These are phyloP conservation scores for Holothuria glaberrima DNA, from an alignment of 35 echinoderm and acorn worm species.

Conservation along the genomic window DNA sequence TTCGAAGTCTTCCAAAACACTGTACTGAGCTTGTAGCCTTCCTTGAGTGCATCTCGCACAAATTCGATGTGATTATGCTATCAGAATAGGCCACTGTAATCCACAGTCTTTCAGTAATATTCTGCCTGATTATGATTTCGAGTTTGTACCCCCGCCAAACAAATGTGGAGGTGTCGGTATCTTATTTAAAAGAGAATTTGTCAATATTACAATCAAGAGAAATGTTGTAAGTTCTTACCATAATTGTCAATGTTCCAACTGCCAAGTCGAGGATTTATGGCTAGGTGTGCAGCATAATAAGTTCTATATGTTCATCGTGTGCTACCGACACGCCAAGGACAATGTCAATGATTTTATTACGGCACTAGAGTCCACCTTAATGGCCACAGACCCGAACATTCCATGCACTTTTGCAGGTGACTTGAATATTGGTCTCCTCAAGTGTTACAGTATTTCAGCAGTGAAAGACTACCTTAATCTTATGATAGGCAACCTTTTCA, in stretches of 20 bases:
- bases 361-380: not conserved
- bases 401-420: not conserved
- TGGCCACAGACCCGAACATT: not conserved
- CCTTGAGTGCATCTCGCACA: not conserved
- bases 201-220: not conserved
- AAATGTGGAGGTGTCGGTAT: slow-evolving; percentile 34
- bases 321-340: not conserved
- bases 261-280: slow-evolving; percentile 41
- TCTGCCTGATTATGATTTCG: not conserved
- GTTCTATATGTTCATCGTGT: not conserved
- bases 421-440: slow-evolving; percentile 2
- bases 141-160: not conserved
- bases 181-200: slow-evolving; percentile 11
- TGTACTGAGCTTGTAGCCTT: not conserved
- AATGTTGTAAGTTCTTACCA: not conserved
- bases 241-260: not conserved
- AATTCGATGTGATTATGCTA: slow-evolving; percentile 9
- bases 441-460: not conserved
- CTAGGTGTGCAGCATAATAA: not conserved
- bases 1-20: not conserved
- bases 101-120: slow-evolving; percentile 16
- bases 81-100: slow-evolving; percentile 7
- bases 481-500: too few relatives aligned
- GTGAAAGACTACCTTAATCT: too few relatives aligned
- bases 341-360: not conserved